These are phyloP conservation scores for Neodiprion pinetum DNA, from an alignment of 1,140 invertebrate genomes.

Conservation along the genomic window DNA sequence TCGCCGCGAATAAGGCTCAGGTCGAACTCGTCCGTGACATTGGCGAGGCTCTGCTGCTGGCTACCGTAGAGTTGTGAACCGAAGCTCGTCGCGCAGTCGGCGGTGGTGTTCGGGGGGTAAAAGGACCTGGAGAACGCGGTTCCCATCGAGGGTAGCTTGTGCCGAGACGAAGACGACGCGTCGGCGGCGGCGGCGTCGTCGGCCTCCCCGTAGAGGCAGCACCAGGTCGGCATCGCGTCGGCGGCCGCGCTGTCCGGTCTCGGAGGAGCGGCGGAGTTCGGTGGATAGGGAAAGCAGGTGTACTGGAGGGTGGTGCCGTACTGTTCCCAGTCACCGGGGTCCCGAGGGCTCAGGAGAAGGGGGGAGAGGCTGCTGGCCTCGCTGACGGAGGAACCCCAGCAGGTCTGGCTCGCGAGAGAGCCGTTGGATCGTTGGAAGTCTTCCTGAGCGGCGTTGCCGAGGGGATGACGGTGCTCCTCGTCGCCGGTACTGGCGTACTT, in stretches of 20 bases:
- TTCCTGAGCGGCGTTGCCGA: slow-evolving; percentile 11
- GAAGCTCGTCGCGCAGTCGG: not conserved
- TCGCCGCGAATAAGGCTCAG: slow-evolving; percentile 56
- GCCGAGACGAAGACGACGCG: slow-evolving; percentile 16
- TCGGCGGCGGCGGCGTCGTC: slow-evolving; percentile 32
- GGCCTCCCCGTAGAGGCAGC: slow-evolving; percentile 24
- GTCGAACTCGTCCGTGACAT: slow-evolving; percentile 51
- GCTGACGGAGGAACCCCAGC: slow-evolving; percentile 18
- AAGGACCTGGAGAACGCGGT: slow-evolving; percentile 45
- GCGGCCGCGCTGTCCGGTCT: slow-evolving; percentile 42
- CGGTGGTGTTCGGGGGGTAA: not conserved
- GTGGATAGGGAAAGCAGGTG: slow-evolving; percentile 24
- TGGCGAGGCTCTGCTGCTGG: not conserved
- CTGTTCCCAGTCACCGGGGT: slow-evolving; percentile 49
- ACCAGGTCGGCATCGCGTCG: slow-evolving; percentile 42
- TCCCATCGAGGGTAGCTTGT: slow-evolving; percentile 47
- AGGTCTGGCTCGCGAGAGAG: slow-evolving; percentile 6
- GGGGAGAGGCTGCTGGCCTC: slow-evolving; percentile 20
- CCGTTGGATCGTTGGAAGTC: slow-evolving; percentile 15
- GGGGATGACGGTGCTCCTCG: slow-evolving; percentile 30
- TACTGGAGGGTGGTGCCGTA: slow-evolving; percentile 46
- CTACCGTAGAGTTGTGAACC: not conserved
- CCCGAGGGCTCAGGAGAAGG: slow-evolving; percentile 28
- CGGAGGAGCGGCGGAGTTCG: slow-evolving; percentile 32
- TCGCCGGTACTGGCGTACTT: slow-evolving; percentile 7